These are phyloP conservation scores for Leptogaster cylindrica DNA, from an alignment of 2,888 invertebrate genomes.

Conservation along the genomic window DNA sequence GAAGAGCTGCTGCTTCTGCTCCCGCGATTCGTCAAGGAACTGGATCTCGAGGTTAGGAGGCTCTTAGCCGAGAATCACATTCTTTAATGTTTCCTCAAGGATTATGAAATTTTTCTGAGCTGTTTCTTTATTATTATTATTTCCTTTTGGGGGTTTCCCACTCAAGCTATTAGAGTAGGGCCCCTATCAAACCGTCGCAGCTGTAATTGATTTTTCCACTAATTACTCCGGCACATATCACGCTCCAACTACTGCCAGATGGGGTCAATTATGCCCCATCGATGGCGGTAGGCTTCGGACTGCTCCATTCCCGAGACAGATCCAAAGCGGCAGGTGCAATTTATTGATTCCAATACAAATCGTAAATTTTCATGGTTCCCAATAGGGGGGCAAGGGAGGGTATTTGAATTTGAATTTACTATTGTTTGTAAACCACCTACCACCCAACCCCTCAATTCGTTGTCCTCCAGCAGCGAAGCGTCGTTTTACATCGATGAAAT, in stretches of 20 bases:
- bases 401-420: too few species aligned
- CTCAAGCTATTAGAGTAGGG: too few species aligned
- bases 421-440: constrained; percentile 13
- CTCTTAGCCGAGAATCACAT: constrained; percentile 4
- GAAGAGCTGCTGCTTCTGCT: constrained; percentile 5
- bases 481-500: constrained; percentile 13
- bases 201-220: constrained; percentile 21
- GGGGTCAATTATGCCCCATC: neutral
- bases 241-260: neutral
- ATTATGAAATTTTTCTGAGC: constrained; percentile 14
- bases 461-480: neutral
- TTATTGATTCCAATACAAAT: constrained; percentile 30
- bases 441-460: neutral
- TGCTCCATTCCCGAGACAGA: neutral
- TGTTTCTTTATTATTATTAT: neutral
- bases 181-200: neutral
- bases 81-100: constrained; percentile 8
- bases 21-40: constrained; percentile 3
- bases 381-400: constrained; percentile 6
- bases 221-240: constrained; percentile 5
- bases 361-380: constrained; percentile 28
- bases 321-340: constrained; percentile 18
- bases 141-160: neutral
- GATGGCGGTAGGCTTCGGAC: neutral
- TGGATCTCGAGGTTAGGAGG: constrained; percentile 31